These are phyloP conservation scores for Flexamia atlantica DNA, from an alignment of 2,888 invertebrate species.

Conservation along the genomic window DNA sequence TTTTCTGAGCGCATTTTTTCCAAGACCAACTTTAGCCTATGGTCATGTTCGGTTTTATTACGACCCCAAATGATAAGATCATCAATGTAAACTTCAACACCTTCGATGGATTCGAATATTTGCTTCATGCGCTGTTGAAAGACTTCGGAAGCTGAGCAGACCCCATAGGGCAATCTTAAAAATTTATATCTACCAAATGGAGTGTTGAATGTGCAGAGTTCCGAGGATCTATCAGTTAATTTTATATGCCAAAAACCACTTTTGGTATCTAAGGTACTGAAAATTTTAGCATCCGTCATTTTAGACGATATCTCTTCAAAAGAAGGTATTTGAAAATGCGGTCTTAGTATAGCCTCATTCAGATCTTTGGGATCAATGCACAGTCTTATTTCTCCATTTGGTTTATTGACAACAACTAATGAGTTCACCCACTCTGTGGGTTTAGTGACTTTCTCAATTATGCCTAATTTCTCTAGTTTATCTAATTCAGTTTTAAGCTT, in stretches of 20 bases:
- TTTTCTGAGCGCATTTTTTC: constrained; percentile 35
- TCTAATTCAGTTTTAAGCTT: constrained; percentile 67
- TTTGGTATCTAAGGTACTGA: constrained; percentile 65
- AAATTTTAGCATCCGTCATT: constrained; percentile 66
- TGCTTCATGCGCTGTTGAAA: constrained; percentile 69
- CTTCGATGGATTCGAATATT: constrained; percentile 68
- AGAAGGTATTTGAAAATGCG: constrained; percentile 69
- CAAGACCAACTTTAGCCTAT: constrained; percentile 47
- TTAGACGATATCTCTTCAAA: constrained; percentile 71
- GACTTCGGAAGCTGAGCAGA: constrained; percentile 69
- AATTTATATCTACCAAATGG: constrained; percentile 71
- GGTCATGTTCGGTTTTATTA: constrained; percentile 67
- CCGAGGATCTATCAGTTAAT: constrained; percentile 67
- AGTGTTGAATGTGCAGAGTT: constrained; percentile 71
- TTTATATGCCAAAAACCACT: constrained; percentile 65
- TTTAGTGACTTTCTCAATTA: constrained; percentile 68
- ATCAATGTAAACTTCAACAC: constrained; percentile 67
- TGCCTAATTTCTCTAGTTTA: constrained; percentile 67
- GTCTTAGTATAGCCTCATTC: constrained; percentile 69
- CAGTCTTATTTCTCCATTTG: constrained; percentile 70
- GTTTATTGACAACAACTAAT: constrained; percentile 71
- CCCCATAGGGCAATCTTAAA: constrained; percentile 65
- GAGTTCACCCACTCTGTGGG: constrained; percentile 72
- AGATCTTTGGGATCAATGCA: constrained; percentile 71
- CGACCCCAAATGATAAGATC: constrained; percentile 68